A percentile compares a stretch with the other conserved stretches of the same genome.
Evolutionary conservation across 2,797 vertebrate species (phyloP).

Genomic region (Myotis myotis): DNA sequence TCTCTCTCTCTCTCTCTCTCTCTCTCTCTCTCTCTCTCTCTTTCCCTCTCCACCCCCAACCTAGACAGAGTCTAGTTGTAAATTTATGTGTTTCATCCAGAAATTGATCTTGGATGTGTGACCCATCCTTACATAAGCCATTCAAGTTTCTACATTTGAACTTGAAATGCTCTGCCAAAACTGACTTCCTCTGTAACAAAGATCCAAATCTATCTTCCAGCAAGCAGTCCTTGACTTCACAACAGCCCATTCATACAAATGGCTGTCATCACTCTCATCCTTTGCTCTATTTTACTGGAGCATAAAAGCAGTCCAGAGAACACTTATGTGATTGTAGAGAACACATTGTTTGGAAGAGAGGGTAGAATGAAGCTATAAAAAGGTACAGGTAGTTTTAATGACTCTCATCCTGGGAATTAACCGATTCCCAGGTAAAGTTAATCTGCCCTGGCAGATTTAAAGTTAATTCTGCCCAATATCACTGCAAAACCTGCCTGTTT

Average conservation of each 20-base stretch:
- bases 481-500: background rate
- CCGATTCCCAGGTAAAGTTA: background rate
- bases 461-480: background rate
- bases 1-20: background rate
- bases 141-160: conserved; percentile 20
- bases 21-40: background rate
- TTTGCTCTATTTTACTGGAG: conserved; percentile 26
- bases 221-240: background rate
- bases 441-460: background rate
- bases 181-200: conserved; percentile 12
- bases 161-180: conserved; percentile 14
- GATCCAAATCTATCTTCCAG: background rate
- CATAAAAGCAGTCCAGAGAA: conserved; percentile 38
- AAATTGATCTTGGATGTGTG: background rate
- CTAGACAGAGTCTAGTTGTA: background rate
- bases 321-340: background rate
- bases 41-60: background rate
- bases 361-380: background rate
- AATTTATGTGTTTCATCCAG: background rate
- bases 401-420: background rate
- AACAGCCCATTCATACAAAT: background rate
- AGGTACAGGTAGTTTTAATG: background rate
- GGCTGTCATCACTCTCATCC: background rate
- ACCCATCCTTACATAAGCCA: background rate
- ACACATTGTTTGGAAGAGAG: background rate